phyloP scores from a whole-genome alignment of 2,113 vertebrate genomes.

The Brachypodius melanocephalos region DNA sequence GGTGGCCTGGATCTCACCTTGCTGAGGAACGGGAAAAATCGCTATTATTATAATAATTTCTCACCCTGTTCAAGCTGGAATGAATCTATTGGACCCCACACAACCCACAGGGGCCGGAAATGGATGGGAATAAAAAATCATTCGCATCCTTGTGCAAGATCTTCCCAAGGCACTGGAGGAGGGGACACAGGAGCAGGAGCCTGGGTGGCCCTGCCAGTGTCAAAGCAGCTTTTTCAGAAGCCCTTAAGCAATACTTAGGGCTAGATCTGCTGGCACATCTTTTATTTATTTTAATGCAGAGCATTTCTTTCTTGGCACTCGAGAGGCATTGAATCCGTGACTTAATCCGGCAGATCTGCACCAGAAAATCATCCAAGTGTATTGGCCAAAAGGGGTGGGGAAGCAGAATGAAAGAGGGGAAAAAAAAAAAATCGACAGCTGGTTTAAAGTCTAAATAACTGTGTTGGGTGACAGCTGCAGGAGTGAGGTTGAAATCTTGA shows the following conservation, averaged over 20 bases:
- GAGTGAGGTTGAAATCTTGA: neutral
- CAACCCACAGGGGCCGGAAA: neutral
- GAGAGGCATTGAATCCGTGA: neutral
- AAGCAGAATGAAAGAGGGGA: neutral
- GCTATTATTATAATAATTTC: neutral
- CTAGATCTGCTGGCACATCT: neutral
- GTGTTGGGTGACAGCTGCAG: neutral
- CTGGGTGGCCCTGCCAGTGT: neutral
- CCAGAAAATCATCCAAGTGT: conserved; percentile 6
- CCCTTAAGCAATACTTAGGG: neutral
- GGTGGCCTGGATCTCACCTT: neutral
- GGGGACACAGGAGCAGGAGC: neutral
- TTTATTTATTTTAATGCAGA: neutral
- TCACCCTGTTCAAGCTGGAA: neutral
- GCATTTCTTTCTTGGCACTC: conserved; percentile 12
- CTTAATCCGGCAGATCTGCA: conserved; percentile 1
- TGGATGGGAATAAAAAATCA: neutral
- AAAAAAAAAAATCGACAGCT: neutral
- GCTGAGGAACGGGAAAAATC: neutral
- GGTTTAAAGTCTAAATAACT: neutral
- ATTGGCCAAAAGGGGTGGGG: conserved; percentile 8
- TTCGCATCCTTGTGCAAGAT: neutral
- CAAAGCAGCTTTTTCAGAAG: neutral
- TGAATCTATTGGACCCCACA: neutral
- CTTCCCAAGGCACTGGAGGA: neutral